These are phyloP conservation scores for Amphipoea oculea DNA, from an alignment of 2,888 invertebrate species.

Conservation along the genomic window DNA sequence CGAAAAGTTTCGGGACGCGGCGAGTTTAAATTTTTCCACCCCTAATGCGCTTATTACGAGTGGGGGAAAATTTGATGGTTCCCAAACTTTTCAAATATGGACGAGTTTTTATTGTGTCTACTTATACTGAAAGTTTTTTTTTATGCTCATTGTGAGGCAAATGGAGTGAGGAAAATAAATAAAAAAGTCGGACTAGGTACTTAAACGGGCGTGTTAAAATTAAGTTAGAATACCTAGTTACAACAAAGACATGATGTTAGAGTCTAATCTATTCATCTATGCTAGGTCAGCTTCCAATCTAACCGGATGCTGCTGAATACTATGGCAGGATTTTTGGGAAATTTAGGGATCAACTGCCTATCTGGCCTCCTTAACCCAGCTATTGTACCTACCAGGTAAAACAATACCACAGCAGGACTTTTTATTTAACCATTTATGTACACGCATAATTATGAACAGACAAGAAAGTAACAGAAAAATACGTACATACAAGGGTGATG, in stretches of 20 bases:
- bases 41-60: slow-evolving; percentile 90
- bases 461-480: no score
- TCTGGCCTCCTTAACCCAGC: no score
- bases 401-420: neutral
- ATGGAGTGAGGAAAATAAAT: slow-evolving; percentile 17
- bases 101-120: slow-evolving; percentile 83
- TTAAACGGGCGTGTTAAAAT: slow-evolving; percentile 8
- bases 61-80: slow-evolving; percentile 84
- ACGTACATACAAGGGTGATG: no score
- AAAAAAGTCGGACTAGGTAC: neutral
- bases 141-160: slow-evolving; percentile 50
- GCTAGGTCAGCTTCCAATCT: neutral
- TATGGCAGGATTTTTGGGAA: no score
- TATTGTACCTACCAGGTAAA: neutral
- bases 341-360: no score
- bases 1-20: slow-evolving; percentile 84
- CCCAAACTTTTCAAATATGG: slow-evolving; percentile 82
- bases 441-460: no score
- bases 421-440: no score
- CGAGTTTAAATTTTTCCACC: slow-evolving; percentile 85
- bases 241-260: neutral
- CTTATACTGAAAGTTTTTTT: slow-evolving; percentile 59
- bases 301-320: neutral
- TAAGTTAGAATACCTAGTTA: neutral
- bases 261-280: neutral